Conservation (phyloP, 2,113 vertebrate genomes). For the Erpornis zantholeuca region DNA sequence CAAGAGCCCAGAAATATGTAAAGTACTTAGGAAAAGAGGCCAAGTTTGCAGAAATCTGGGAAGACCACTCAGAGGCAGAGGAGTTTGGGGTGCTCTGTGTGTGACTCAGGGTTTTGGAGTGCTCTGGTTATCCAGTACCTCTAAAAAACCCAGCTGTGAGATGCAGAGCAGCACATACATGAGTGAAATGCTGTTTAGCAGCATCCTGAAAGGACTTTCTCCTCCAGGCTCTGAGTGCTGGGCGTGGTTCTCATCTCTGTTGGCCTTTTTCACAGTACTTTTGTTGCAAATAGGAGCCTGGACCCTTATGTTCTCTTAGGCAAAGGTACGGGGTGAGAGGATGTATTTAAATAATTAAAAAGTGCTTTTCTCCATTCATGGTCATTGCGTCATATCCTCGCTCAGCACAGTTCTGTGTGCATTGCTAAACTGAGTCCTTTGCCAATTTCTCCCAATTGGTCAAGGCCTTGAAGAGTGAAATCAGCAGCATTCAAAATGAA, state of each 20-base stretch:
- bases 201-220: neutral
- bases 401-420: neutral
- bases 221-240: neutral
- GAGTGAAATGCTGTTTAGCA: neutral
- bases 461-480: neutral
- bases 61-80: neutral
- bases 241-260: neutral
- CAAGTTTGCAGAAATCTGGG: neutral
- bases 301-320: neutral
- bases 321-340: neutral
- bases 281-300: neutral
- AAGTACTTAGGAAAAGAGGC: neutral
- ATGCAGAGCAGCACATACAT: neutral
- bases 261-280: neutral
- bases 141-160: neutral
- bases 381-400: rapidly evolving
- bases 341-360: neutral
- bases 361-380: neutral
- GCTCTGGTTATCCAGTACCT: neutral
- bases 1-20: neutral
- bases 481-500: neutral
- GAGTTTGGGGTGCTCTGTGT: neutral
- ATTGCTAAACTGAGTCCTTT: neutral
- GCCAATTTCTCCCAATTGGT: neutral
- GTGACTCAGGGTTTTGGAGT: neutral